These are phyloP conservation scores for Plutella xylostella DNA, from an alignment of 2,888 invertebrate genomes.

Conservation along the genomic window DNA sequence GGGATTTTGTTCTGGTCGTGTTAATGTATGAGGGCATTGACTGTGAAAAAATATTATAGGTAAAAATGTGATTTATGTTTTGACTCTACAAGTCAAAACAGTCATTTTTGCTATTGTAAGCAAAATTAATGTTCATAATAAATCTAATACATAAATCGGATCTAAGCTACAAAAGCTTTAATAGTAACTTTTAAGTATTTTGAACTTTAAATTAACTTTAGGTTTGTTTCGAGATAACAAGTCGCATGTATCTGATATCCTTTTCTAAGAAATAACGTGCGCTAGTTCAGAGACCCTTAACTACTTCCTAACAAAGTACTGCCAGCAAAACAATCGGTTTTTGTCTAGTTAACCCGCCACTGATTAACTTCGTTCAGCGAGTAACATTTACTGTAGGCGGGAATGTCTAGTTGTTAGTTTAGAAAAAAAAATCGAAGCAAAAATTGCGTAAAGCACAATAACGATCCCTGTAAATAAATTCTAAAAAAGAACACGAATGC, in stretches of 20 bases:
- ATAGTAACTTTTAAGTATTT: background rate
- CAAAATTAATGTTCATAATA: conserved; percentile 49
- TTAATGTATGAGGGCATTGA: conserved; percentile 44
- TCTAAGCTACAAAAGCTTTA: background rate
- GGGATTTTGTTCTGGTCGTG: conserved; percentile 48
- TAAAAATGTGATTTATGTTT: conserved; percentile 51
- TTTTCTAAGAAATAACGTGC: conserved; percentile 6
- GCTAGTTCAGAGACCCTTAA: conserved; percentile 1
- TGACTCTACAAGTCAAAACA: conserved; percentile 58
- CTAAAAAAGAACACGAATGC: background rate
- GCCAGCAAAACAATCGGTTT: conserved; percentile 5
- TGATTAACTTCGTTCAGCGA: conserved; percentile 1
- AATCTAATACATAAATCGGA: conserved; percentile 37
- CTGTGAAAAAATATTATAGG: conserved; percentile 32
- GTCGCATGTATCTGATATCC: conserved; percentile 4
- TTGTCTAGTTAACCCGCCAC: background rate
- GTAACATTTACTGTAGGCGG: background rate
- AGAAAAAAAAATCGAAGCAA: background rate
- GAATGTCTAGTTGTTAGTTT: background rate
- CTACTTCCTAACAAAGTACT: conserved; percentile 4
- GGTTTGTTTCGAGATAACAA: conserved; percentile 5
- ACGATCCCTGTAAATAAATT: background rate
- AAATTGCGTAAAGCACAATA: background rate
- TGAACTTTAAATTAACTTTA: conserved; percentile 3
- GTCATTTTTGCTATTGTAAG: conserved; percentile 42